A percentile compares a stretch with the other conserved stretches of the same genome.
phyloP scores from a whole-genome alignment of 2,797 vertebrate species.

The Pseudochirops cupreus region DNA sequence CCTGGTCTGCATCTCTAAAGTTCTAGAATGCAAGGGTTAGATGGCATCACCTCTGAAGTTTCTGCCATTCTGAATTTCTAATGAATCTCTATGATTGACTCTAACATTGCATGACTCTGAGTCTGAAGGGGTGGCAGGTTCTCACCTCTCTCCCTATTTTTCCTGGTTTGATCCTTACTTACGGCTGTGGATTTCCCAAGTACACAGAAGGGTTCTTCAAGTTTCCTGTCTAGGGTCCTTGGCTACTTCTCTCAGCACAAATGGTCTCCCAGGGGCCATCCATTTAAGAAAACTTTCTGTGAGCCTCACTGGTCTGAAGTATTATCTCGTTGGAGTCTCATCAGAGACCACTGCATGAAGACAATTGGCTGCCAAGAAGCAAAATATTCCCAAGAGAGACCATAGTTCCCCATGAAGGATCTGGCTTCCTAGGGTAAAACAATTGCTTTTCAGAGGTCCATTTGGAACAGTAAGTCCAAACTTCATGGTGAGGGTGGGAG shows the following conservation, averaged over 20 bases:
- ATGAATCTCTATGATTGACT: not conserved
- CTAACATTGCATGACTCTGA: not conserved
- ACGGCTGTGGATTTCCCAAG: not conserved
- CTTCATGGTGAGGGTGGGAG: rapidly evolving
- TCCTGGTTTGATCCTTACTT: not conserved
- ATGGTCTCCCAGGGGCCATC: not conserved
- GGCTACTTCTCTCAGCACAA: not conserved
- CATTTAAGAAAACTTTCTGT: not conserved
- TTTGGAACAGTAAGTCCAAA: not conserved
- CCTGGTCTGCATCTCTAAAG: not conserved
- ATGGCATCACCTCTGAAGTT: not conserved
- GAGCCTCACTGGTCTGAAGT: not conserved
- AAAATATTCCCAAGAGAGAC: not conserved
- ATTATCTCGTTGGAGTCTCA: not conserved
- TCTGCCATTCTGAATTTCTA: not conserved
- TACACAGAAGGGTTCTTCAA: not conserved
- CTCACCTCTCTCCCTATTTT: not conserved
- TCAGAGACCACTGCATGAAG: rapidly evolving
- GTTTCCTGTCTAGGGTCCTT: too few species aligned
- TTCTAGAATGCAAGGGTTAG: not conserved
- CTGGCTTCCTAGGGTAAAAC: not conserved
- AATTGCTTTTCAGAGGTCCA: not conserved
- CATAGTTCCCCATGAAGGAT: not conserved
- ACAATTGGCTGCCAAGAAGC: not conserved
- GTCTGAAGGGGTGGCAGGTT: not conserved